Conservation (phyloP, 2,888 invertebrate genomes). For the Helicoverpa assulta region DNA sequence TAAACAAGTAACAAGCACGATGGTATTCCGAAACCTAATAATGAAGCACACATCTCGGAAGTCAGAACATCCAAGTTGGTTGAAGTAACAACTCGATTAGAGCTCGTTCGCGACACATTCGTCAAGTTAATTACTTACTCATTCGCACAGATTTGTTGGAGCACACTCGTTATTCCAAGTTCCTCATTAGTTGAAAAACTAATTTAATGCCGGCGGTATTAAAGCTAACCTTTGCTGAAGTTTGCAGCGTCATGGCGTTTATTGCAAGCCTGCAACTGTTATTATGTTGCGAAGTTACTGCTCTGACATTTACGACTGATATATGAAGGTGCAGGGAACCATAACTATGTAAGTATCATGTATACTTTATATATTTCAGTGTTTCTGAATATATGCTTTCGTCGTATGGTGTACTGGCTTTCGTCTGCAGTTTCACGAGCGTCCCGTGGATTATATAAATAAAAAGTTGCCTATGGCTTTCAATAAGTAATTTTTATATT, state of each 20-base stretch:
- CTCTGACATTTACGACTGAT: constrained; percentile 1
- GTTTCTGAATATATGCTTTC: too few relatives aligned
- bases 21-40: constrained; percentile 13
- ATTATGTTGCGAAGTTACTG: constrained; percentile 15
- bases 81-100: constrained; percentile 23
- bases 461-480: too few relatives aligned
- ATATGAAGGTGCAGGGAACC: not conserved
- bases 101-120: constrained; percentile 32
- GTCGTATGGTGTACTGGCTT: too few relatives aligned
- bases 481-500: too few relatives aligned
- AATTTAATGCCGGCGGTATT: constrained; percentile 40
- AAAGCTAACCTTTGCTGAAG: constrained; percentile 41
- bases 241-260: constrained; percentile 30
- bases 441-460: too few relatives aligned
- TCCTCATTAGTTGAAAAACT: constrained; percentile 46
- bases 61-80: constrained; percentile 7
- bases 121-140: constrained; percentile 49
- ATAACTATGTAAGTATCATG: too few relatives aligned
- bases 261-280: constrained; percentile 32
- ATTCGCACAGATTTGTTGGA: constrained; percentile 40
- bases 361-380: not conserved
- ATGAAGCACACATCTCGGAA: constrained; percentile 3
- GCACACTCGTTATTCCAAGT: constrained; percentile 25
- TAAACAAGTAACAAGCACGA: constrained; percentile 10
- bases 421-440: too few relatives aligned